Evolutionary conservation across 2,888 invertebrate species (phyloP), one percentile per base, ranked within the genome.

Genomic region (Tenthredo notha): DNA sequence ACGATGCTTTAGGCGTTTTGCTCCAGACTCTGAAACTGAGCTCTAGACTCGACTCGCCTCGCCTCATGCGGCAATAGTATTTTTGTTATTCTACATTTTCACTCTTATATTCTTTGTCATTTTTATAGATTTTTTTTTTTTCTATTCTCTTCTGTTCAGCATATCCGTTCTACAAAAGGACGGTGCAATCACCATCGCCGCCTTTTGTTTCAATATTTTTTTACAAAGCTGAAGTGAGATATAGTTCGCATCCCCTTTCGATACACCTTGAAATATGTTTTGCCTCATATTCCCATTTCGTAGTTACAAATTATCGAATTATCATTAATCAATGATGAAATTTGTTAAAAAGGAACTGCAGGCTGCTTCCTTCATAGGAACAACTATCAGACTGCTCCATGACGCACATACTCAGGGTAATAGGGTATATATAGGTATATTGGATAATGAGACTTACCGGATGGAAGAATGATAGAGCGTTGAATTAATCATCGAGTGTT

Each of bases 1-100:
- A 12, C 37, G 37, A 47, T 70, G 70, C 70, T 70, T 70, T 70
- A 37, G 72, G 72, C 72, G 72, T 74, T 74, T 74, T 74, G 21
- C 70, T 43, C 43, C 72, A 74, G 40, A 74, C 33, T 29, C 70
- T 70, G 37, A 37, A 70, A 61, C 61, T 61, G 61, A 54, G 61
- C 37, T 70, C 70, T 70, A 37, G 70, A 70, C 37, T 29, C 67
- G 12, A 54, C 54, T n/a, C 54, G 54, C 4, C 50, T 65, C 21
- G 21, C 12, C 67, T 70, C 61, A 33, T 9, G 37, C 70, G n/a
- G 67, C 70, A 37, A 37, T 70, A 37, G 7, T 70, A 37, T 70
- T 70, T 70, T 70, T 37, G 33, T 70, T 70, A 37, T 70, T 70
- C 37, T 70, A 70, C 70, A 33, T 70, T 70, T 70, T 37, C 29